A percentile compares a stretch with the other conserved stretches of the same genome.
These are phyloP conservation scores for Oreamnos americanus DNA, from an alignment of 2,113 vertebrate species.

Conservation along the genomic window DNA sequence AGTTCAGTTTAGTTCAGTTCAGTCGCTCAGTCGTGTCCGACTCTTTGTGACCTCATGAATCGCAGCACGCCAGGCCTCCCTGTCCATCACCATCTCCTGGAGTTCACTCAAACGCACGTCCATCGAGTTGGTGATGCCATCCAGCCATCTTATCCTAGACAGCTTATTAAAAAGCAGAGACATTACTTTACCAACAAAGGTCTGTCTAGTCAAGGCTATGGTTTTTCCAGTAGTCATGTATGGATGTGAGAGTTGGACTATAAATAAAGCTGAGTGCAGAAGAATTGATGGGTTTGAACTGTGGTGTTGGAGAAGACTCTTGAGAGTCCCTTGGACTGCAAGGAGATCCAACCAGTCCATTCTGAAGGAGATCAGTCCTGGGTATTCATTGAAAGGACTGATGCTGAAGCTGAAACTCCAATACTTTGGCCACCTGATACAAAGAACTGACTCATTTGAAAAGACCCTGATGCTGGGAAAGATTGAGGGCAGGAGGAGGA, in stretches of 20 bases:
- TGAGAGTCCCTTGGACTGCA: background rate
- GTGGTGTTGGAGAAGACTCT: background rate
- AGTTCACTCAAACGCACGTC: too few relatives aligned
- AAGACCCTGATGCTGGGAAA: background rate
- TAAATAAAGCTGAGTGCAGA: background rate
- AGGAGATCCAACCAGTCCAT: background rate
- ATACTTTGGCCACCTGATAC: background rate
- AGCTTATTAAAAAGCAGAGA: background rate
- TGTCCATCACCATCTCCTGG: too few relatives aligned
- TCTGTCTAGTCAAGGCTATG: background rate
- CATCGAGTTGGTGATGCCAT: too few relatives aligned
- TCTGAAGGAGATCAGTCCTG: background rate
- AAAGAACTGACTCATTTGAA: background rate
- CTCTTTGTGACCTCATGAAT: too few relatives aligned
- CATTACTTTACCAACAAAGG: background rate
- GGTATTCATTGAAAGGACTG: background rate
- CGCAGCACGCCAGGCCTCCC: too few relatives aligned
- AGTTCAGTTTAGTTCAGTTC: too few relatives aligned
- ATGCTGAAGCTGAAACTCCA: background rate
- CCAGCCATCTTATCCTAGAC: background rate
- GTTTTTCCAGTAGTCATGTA: background rate
- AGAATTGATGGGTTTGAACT: background rate
- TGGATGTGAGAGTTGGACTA: background rate
- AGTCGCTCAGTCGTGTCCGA: too few relatives aligned
- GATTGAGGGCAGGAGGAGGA: background rate